phyloP scores from a whole-genome alignment of 2,888 invertebrate genomes.

The Acleris holmiana region DNA sequence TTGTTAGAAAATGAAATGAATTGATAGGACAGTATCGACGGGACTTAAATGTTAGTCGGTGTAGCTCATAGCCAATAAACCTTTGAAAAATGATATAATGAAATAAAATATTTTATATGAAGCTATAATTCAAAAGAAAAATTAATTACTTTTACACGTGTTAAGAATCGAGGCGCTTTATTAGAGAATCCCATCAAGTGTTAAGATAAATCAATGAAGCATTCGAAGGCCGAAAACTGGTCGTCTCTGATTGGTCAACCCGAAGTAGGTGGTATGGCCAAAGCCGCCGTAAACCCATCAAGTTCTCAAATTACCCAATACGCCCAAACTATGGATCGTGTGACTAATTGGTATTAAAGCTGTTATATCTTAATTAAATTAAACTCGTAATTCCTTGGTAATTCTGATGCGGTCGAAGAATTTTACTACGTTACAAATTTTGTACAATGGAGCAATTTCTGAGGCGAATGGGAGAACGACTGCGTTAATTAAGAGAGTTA shows the following conservation, averaged over 20 bases:
- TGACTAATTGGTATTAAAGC: constrained; percentile 82
- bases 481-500: constrained; percentile 70
- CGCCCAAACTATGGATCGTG: constrained; percentile 79
- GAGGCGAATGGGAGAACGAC: constrained; percentile 72
- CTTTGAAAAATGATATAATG: too few species aligned
- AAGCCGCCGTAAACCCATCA: constrained; percentile 76
- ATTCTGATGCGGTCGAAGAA: constrained; percentile 69
- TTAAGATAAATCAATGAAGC: constrained; percentile 72
- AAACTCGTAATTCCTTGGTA: constrained; percentile 72
- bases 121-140: constrained; percentile 43
- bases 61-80: too few species aligned
- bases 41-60: too few species aligned
- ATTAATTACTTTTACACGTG: constrained; percentile 43
- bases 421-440: constrained; percentile 78
- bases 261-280: constrained; percentile 70
- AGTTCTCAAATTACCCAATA: constrained; percentile 78
- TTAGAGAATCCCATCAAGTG: constrained; percentile 63
- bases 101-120: too few species aligned
- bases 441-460: constrained; percentile 74
- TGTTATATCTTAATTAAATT: constrained; percentile 83
- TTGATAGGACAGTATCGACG: too few species aligned
- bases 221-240: constrained; percentile 57
- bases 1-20: too few species aligned
- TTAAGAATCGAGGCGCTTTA: constrained; percentile 46
- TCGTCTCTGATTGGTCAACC: constrained; percentile 69